Evolutionary conservation across 2,888 invertebrate genomes (phyloP), one percentile per base, ranked within the genome.

Genomic region (Encarsia formosa): DNA sequence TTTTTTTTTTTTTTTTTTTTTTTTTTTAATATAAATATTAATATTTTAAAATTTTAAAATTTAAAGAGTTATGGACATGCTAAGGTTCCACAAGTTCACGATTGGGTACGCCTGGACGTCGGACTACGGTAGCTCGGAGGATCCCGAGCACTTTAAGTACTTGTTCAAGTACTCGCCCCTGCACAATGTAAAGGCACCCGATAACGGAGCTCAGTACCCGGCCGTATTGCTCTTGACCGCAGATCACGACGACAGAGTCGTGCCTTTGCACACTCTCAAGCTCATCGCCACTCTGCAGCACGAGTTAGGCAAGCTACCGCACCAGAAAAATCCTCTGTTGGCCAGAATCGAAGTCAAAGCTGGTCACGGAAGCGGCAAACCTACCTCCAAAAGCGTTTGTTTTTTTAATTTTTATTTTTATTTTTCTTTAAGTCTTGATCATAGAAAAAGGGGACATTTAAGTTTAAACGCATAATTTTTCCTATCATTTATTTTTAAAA

Each of bases 221-320:
- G 86, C 96, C 16, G 88, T 88, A 18, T 78, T 99, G 58, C 81
- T 98, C 55, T 77, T 94, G 62, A 97, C 97, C n/a, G 97, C 93
- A 18, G 97, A 98, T 79, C 97, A 98, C 76, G 97, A 98, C 78
- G 97, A 98, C 78, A 85, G 98, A 62, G 98, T 99, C 59, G 97
- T 97, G 60, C 98, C 98, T 43, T 81, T 95, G 60, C 99, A 99
- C 79, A 95, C 96, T 55, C 81, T 97, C 40, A 99, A 99, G 77
- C 92, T 88, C 76, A 87, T 91, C 54, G 96, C 98, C 2, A 84
- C 89, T 64, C 78, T 99, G 54, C 98, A 99, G 70, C 79, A 91
- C 66, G 81, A 79, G 35, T 70, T 89, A 15, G 85, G 84, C 35
- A 71, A 73, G 51, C 67, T 80, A 4, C 68, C 79, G 5, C 76